A percentile compares a stretch with the other conserved stretches of the same genome.
Conservation (phyloP, 2,888 invertebrate genomes). For the Meiosimyza decipiens region DNA sequence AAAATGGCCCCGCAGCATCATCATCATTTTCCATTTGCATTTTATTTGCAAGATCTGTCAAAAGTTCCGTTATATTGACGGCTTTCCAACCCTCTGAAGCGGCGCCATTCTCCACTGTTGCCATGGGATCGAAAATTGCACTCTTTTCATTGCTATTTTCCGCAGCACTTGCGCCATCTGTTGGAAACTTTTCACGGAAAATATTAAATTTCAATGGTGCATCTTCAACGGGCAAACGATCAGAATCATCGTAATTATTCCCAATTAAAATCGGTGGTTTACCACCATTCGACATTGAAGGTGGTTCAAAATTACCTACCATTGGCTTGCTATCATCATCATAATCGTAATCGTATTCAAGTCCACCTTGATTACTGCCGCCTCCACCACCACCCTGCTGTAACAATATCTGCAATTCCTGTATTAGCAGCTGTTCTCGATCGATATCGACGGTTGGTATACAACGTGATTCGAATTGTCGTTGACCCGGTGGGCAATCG, state of each 20-base stretch:
- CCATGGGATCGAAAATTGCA: background rate
- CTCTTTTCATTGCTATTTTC: conserved; percentile 35
- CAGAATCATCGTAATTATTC: conserved; percentile 15
- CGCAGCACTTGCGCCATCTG: conserved; percentile 39
- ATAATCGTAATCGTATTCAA: conserved; percentile 60
- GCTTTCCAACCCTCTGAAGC: background rate
- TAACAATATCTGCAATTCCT: conserved; percentile 50
- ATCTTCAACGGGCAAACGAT: conserved; percentile 54
- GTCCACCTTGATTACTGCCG: conserved; percentile 27
- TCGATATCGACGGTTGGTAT: conserved; percentile 62
- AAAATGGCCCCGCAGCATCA: too few species aligned
- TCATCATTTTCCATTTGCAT: background rate
- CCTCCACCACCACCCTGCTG: conserved; percentile 20
- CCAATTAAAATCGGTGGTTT: conserved; percentile 17
- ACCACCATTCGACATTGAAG: conserved; percentile 27
- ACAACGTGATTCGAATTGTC: conserved; percentile 59
- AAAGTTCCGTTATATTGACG: background rate
- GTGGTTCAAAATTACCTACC: conserved; percentile 33
- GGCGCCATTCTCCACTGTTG: background rate
- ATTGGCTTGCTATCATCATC: conserved; percentile 41
- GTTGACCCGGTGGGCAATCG: conserved; percentile 62
- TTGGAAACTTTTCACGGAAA: conserved; percentile 61
- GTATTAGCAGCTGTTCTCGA: conserved; percentile 52
- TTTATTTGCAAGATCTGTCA: background rate
- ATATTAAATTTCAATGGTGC: conserved; percentile 65